Conservation (phyloP, 2,888 invertebrate genomes). For the Diplolepis rosae region DNA sequence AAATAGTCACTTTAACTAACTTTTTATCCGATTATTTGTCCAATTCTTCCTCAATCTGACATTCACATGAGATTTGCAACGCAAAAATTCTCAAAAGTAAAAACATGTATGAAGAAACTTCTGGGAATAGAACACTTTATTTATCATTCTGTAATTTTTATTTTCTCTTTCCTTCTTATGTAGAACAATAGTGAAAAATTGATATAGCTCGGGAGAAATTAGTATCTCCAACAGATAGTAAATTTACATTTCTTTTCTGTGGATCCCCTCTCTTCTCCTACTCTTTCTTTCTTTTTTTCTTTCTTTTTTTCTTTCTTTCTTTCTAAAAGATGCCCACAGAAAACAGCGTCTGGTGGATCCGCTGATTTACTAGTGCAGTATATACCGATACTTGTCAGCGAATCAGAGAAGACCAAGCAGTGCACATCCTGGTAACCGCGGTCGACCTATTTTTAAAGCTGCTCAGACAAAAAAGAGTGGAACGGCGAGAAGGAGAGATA, state of each 20-base stretch:
- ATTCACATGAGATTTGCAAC: too few species aligned
- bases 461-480: slow-evolving; percentile 39
- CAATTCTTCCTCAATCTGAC: too few species aligned
- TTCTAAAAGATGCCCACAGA: background rate
- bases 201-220: background rate
- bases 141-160: slow-evolving; percentile 2
- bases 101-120: background rate
- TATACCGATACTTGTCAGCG: slow-evolving; percentile 36
- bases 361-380: background rate
- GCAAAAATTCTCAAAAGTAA: background rate
- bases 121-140: background rate
- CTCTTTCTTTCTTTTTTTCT: too few species aligned
- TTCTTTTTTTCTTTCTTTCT: slow-evolving; percentile 31
- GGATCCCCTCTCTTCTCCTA: background rate
- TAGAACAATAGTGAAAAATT: background rate
- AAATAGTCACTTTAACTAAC: too few species aligned
- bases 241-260: background rate
- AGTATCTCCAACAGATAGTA: background rate
- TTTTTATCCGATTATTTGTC: too few species aligned
- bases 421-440: slow-evolving; percentile 48
- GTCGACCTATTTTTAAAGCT: slow-evolving; percentile 51
- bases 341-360: slow-evolving; percentile 9
- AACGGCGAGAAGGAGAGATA: slow-evolving; percentile 40
- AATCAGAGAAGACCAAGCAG: slow-evolving; percentile 19
- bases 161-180: background rate